These are phyloP conservation scores for Oryzias curvinotus DNA, from an alignment of 2,113 vertebrate genomes.

Conservation along the genomic window DNA sequence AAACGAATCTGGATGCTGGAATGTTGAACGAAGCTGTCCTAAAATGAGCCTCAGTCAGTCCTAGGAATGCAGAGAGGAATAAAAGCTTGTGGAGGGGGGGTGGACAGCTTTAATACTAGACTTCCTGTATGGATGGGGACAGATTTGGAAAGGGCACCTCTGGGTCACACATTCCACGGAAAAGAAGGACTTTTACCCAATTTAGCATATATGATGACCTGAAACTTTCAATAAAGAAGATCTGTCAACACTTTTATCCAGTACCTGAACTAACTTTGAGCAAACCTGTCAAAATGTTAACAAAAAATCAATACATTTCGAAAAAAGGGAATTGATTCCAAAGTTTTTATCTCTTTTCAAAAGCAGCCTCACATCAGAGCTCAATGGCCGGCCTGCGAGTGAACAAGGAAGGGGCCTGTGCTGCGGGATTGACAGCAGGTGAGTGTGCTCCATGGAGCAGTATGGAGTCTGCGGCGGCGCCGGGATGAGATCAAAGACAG, in stretches of 20 bases:
- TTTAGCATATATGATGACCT: slow-evolving; percentile 6
- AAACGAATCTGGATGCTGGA: slow-evolving; percentile 53
- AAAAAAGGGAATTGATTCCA: too few relatives aligned
- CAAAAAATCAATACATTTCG: too few relatives aligned
- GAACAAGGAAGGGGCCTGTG: slow-evolving; percentile 25
- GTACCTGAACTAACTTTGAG: slow-evolving; percentile 9
- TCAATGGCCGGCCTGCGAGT: slow-evolving; percentile 14
- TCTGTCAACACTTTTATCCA: slow-evolving; percentile 35
- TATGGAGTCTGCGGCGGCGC: slow-evolving; percentile 36
- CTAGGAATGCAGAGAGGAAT: slow-evolving; percentile 51
- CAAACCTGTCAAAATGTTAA: slow-evolving; percentile 3
- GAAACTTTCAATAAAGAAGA: slow-evolving; percentile 29
- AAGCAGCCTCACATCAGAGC: slow-evolving; percentile 2
- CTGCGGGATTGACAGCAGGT: slow-evolving; percentile 40
- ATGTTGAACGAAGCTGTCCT: slow-evolving; percentile 66
- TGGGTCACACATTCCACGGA: slow-evolving; percentile 64
- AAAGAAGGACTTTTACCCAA: slow-evolving; percentile 2
- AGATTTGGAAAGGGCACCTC: slow-evolving; percentile 53
- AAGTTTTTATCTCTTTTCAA: slow-evolving; percentile 7
- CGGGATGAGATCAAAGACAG: slow-evolving; percentile 67
- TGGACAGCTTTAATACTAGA: slow-evolving; percentile 56
- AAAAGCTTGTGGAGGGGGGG: neutral
- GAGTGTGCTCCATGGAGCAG: slow-evolving; percentile 45
- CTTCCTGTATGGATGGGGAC: slow-evolving; percentile 71
- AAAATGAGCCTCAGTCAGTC: slow-evolving; percentile 55